Evolutionary conservation across 1,140 invertebrate genomes (phyloP).

Genomic region (Neodiprion pinetum): DNA sequence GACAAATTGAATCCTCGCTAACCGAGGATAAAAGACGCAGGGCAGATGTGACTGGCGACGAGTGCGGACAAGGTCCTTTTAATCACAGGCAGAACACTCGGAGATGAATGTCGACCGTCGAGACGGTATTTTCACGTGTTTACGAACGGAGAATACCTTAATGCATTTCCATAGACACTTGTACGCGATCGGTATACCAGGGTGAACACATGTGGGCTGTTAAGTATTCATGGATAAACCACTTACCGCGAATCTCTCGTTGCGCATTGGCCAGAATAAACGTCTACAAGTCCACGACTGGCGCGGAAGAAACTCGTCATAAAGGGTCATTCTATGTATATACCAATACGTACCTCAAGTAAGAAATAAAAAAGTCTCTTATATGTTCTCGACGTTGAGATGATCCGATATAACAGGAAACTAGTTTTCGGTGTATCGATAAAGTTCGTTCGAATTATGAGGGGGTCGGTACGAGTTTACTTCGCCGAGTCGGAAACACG

Average conservation of each 20-base stretch:
- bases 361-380: too few relatives aligned
- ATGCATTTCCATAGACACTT: neutral
- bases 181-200: neutral
- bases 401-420: too few relatives aligned
- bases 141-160: neutral
- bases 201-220: slow-evolving; percentile 14
- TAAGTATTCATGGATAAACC: slow-evolving; percentile 19
- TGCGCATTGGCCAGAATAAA: too few relatives aligned
- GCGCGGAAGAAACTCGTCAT: neutral
- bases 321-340: too few relatives aligned
- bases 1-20: too few relatives aligned
- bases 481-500: too few relatives aligned
- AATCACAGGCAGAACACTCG: neutral
- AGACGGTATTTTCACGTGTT: neutral
- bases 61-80: neutral
- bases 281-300: neutral
- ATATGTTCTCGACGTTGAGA: too few relatives aligned
- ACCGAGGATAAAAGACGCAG: neutral
- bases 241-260: neutral
- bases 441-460: too few relatives aligned
- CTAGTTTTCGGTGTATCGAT: too few relatives aligned
- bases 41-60: neutral
- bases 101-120: neutral
- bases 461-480: too few relatives aligned
- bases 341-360: too few relatives aligned